Evolutionary conservation across 2,888 invertebrate species (phyloP), one percentile per base, ranked within the genome.

Genomic region (Chrysotoxum bicinctum): DNA sequence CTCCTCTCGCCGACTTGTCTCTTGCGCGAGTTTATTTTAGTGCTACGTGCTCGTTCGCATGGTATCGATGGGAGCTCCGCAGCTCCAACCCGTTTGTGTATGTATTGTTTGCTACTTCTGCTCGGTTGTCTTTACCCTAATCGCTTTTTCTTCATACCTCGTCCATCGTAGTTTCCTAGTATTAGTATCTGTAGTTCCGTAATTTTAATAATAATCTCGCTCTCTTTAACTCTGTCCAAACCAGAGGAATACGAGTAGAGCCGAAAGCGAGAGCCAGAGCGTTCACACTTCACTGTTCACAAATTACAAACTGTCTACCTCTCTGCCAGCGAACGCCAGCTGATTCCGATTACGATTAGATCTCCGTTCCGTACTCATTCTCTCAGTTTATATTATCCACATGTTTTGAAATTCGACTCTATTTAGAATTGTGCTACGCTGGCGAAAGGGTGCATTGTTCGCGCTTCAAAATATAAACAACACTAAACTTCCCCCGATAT

Each of bases 31-130:
- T 60, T 72, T 72, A 84, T 80, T 84, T 80, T 32, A 64, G 85
- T 85, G 87, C 87, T 88, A 88, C 88, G 88, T 88, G 88, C 86
- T 84, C 37, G 87, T 58, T 66, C 43, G 87, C 88, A 88, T 88
- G 88, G 56, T 78, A 66, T 10, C 80, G 75, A 69, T 85, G 80
- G 84, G 81, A 85, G 85, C 81, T 77, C 62, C 85, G 69, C 62
- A 58, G 72, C 64, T 62, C 78, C 72, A 66, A 72, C 32, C 52
- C 40, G 40, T 10, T 52, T 50, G 68, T 74, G 35, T 62, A 45
- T 60, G 19, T 40, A 40, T 68, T 68, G 50, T 72, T 50, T 50
- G 82, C 68, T 72, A 72, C 66, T 69, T 83, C 74, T 79, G 60
- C 73, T 78, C 43, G 69, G 66, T 32, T 37, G 23, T 78, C 32